Evolutionary conservation across 1,140 invertebrate genomes (phyloP), one percentile per base, ranked within the genome.

Genomic region (Neoseiulus cucumeris): DNA sequence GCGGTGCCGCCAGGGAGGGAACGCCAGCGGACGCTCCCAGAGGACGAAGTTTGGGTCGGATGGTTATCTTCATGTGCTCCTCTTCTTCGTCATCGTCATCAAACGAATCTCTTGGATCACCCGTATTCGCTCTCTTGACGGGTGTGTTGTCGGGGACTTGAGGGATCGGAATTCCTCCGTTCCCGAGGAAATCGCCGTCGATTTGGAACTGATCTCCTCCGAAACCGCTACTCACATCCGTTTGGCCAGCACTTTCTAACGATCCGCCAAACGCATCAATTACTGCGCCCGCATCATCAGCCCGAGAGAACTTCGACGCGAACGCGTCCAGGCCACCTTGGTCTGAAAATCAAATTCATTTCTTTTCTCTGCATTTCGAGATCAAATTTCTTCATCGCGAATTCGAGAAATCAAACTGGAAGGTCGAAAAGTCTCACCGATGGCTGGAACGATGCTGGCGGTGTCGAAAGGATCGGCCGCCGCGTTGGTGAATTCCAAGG

Each of bases 181-280:
- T 65, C 51, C 30, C 51, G 44, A 41, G 66, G 39, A 14, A 64
- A 70, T 67, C 64, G 66, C 33, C 9, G 33, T n/a, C 28, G 55
- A 64, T 12, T 29, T 22, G 65, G 47, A 66, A 55, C 30, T 22
- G 29, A 41, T 42, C 67, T 64, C 29, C 44, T 29, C 42, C 69
- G 68, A 42, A 67, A 65, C 59, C 51, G 42, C 91, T 75, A 76
- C 91, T 91, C 1, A 85, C 80, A 73, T 93, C 90, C 72, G 88
- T 88, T 39, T 39, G 4, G 4, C 80, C 33, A 39, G 4, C 33
- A 6, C 9, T 4, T 4, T 39, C 70, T 30, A 75, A 74, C 67
- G 75, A 75, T 12, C 75, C 75, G 25, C 66, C 65, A 20, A 45
- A 42, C 64, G 65, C 68, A 68, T 69, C 67, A 28, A 59, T 66